Evolutionary conservation across 1,140 invertebrate species (phyloP).

Genomic region (Antheraea pernyi): DNA sequence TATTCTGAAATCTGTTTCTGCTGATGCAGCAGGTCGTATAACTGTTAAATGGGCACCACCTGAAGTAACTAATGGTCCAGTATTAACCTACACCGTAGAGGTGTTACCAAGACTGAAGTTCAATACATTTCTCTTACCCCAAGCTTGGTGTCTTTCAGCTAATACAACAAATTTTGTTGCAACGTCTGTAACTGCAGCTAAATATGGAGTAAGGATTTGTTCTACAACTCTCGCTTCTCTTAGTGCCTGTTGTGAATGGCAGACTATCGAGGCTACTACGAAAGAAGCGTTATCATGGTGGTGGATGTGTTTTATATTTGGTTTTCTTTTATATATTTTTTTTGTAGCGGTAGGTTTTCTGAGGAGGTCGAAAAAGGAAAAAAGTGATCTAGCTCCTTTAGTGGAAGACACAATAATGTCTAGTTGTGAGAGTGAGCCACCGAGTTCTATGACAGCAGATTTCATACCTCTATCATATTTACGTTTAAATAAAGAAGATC

Average conservation of each 20-base stretch:
- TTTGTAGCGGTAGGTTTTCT: constrained; percentile 37
- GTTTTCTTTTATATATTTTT: constrained; percentile 37
- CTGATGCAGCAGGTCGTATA: constrained; percentile 35
- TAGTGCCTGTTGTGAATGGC: constrained; percentile 50
- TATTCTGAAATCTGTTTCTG: constrained; percentile 27
- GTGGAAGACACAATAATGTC: constrained; percentile 31
- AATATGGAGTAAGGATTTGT: constrained; percentile 56
- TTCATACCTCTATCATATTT: background rate
- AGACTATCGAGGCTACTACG: constrained; percentile 23
- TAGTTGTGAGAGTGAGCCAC: constrained; percentile 19
- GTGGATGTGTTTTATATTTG: constrained; percentile 45
- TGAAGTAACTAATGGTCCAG: constrained; percentile 50
- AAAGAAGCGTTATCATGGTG: constrained; percentile 32
- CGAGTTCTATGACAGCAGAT: constrained; percentile 3
- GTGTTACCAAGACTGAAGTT: constrained; percentile 44
- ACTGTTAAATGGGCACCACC: constrained; percentile 56
- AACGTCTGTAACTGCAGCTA: constrained; percentile 35
- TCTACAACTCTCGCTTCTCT: constrained; percentile 47
- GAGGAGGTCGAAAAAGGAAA: constrained; percentile 15
- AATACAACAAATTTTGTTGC: constrained; percentile 36
- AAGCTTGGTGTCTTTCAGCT: constrained; percentile 47
- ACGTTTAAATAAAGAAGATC: background rate
- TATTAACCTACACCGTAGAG: constrained; percentile 56
- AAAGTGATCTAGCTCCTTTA: constrained; percentile 36
- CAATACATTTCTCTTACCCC: constrained; percentile 40